phyloP scores from a whole-genome alignment of 2,888 invertebrate species.

The Eulithis testata region DNA sequence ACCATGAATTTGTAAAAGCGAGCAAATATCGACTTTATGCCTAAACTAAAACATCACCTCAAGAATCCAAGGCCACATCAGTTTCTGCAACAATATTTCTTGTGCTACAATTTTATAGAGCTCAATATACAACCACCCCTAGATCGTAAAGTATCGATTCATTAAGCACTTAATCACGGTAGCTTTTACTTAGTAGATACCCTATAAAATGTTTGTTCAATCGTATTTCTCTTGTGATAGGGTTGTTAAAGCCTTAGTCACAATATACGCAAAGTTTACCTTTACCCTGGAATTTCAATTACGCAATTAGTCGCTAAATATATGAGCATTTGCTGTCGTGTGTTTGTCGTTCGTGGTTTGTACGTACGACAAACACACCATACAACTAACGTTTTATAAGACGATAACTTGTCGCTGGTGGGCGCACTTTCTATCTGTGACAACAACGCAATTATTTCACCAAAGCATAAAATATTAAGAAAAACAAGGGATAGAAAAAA shows the following conservation, averaged over 20 bases:
- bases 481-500: neutral
- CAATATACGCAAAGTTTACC: no score
- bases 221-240: neutral
- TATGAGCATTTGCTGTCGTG: no score
- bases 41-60: slow-evolving; percentile 43
- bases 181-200: slow-evolving; percentile 3
- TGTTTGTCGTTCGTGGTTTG: no score
- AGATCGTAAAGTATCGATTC: slow-evolving; percentile 3
- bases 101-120: slow-evolving; percentile 23
- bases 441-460: neutral
- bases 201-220: neutral
- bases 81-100: slow-evolving; percentile 4
- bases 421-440: no score
- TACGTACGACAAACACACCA: no score
- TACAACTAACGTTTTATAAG: no score
- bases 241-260: neutral
- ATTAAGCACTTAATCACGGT: neutral
- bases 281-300: no score
- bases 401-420: no score
- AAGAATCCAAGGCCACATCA: neutral
- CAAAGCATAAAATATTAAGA: slow-evolving; percentile 11
- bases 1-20: slow-evolving; percentile 51
- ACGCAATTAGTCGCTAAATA: no score
- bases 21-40: slow-evolving; percentile 55
- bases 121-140: slow-evolving; percentile 50